A percentile compares a stretch with the other conserved stretches of the same genome.
These are phyloP conservation scores for Rhagophthalmus giganteus DNA, from an alignment of 2,888 invertebrate genomes.

Conservation along the genomic window DNA sequence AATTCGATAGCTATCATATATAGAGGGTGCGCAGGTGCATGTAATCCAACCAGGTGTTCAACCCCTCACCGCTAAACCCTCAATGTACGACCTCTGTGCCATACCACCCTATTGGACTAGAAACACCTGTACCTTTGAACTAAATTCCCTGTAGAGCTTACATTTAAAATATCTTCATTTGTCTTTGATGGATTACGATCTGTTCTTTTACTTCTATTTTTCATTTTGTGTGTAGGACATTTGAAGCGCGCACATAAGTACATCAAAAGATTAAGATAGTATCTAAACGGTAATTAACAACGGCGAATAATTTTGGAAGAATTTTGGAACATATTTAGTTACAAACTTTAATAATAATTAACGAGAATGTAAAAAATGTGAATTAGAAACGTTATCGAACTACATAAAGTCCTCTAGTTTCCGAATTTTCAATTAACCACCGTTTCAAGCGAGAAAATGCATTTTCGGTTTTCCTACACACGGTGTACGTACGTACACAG, in stretches of 20 bases:
- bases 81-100: slow-evolving; percentile 29
- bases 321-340: too few relatives aligned
- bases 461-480: slow-evolving; percentile 23
- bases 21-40: slow-evolving; percentile 40
- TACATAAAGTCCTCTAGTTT: neutral
- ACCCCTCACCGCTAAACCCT: slow-evolving; percentile 36
- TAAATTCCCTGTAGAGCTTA: slow-evolving; percentile 34
- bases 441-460: slow-evolving; percentile 18
- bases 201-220: slow-evolving; percentile 18
- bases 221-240: slow-evolving; percentile 8
- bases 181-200: slow-evolving; percentile 39
- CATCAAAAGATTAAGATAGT: neutral
- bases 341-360: too few relatives aligned
- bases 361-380: neutral
- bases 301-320: too few relatives aligned
- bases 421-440: slow-evolving; percentile 10
- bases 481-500: slow-evolving; percentile 15
- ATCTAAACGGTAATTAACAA: too few relatives aligned
- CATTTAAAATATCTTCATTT: slow-evolving; percentile 38
- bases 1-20: slow-evolving; percentile 38
- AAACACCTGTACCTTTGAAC: slow-evolving; percentile 41
- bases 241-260: neutral
- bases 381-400: neutral
- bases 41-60: slow-evolving; percentile 43
- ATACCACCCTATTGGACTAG: slow-evolving; percentile 33